Conservation (phyloP, 2,888 invertebrate genomes). For the Drosophila mettleri region DNA sequence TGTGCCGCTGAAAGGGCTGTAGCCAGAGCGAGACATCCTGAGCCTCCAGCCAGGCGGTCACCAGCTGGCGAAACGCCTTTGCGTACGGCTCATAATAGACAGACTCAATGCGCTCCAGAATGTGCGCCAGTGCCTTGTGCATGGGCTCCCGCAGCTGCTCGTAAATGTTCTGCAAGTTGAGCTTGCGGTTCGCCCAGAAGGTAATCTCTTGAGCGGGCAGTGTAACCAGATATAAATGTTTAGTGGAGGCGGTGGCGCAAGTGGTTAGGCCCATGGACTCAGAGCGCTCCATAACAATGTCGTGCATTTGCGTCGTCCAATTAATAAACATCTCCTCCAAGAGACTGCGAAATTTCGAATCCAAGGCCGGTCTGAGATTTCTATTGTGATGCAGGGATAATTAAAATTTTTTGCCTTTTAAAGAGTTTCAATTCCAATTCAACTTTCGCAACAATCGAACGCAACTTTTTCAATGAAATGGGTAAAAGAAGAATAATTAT, state of each 20-base stretch:
- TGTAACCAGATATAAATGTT: conserved; percentile 51
- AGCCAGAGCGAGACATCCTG: conserved; percentile 93
- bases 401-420: conserved; percentile 7
- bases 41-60: conserved; percentile 91
- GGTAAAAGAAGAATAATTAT: conserved; percentile 32
- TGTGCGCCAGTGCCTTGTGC: conserved; percentile 92
- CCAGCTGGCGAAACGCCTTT: conserved; percentile 91
- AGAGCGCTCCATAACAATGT: conserved; percentile 80
- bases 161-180: conserved; percentile 94
- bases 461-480: conserved; percentile 23
- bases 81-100: conserved; percentile 92
- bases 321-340: conserved; percentile 95
- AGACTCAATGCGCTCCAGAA: conserved; percentile 91
- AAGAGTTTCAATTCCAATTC: conserved; percentile 12
- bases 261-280: conserved; percentile 52
- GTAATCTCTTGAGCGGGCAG: conserved; percentile 90
- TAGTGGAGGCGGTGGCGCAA: conserved; percentile 15
- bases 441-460: conserved; percentile 25
- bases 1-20: conserved; percentile 88
- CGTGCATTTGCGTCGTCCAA: conserved; percentile 93
- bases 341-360: conserved; percentile 86
- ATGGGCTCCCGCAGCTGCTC: conserved; percentile 92
- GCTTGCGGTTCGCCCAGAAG: conserved; percentile 92
- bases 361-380: conserved; percentile 65
- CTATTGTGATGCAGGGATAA: conserved; percentile 46